These are phyloP conservation scores for Mantis religiosa DNA, from an alignment of 2,888 invertebrate genomes.

Conservation along the genomic window DNA sequence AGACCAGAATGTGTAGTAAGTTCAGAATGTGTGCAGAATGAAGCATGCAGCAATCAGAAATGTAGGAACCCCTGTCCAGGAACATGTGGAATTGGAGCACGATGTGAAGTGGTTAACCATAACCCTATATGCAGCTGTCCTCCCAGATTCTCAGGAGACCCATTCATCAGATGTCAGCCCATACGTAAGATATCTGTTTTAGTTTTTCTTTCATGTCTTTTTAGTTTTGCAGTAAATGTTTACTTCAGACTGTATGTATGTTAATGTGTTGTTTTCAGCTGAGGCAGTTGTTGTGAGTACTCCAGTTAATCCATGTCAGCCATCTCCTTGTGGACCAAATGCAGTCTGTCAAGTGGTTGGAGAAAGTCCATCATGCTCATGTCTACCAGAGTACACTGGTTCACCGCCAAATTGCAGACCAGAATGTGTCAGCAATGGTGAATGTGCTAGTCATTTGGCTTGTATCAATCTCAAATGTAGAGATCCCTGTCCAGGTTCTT, in stretches of 20 bases:
- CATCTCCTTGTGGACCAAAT: constrained; percentile 38
- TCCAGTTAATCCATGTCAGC: constrained; percentile 37
- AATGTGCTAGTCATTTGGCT: constrained; percentile 64
- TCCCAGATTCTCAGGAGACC: constrained; percentile 66
- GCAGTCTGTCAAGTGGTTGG: constrained; percentile 52
- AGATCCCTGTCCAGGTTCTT: constrained; percentile 63
- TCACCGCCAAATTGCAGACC: constrained; percentile 74
- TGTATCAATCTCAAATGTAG: constrained; percentile 57
- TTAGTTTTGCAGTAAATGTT: neutral
- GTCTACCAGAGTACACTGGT: constrained; percentile 63
- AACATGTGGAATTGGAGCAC: constrained; percentile 59
- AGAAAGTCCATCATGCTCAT: constrained; percentile 67
- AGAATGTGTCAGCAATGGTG: constrained; percentile 65
- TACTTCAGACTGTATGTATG: neutral
- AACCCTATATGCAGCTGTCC: constrained; percentile 72
- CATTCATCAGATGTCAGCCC: constrained; percentile 62
- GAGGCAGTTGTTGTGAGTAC: constrained; percentile 10
- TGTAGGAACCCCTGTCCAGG: constrained; percentile 53
- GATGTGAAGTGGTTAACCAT: constrained; percentile 70
- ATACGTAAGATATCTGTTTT: constrained; percentile 42
- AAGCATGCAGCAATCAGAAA: constrained; percentile 52
- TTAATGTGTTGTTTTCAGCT: constrained; percentile 43
- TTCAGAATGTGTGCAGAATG: constrained; percentile 49
- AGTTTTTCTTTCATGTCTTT: neutral
- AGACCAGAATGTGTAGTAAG: constrained; percentile 51